Evolutionary conservation across 2,113 vertebrate genomes (phyloP).

Genomic region (Tonatia bakeri): DNA sequence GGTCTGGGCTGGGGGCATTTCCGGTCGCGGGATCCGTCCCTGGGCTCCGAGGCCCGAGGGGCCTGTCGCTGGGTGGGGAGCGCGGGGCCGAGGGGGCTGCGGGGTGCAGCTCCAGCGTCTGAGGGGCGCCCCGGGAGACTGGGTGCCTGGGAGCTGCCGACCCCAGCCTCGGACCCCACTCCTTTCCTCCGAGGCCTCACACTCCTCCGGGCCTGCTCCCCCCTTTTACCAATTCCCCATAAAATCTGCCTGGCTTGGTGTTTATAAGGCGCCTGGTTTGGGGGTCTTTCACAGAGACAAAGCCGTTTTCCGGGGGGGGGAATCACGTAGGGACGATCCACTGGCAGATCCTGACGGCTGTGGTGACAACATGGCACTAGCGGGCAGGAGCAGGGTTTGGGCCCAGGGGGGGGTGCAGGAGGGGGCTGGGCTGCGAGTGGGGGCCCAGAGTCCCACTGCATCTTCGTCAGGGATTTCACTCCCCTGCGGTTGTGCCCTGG

Average conservation of each 20-base stretch:
- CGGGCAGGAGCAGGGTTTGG: background rate
- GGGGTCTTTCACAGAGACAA: conserved; percentile 31
- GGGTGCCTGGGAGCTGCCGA: background rate
- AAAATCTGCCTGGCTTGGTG: background rate
- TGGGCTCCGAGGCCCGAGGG: background rate
- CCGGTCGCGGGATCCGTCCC: background rate
- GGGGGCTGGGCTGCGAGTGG: background rate
- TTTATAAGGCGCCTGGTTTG: background rate
- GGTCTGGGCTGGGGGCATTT: conserved; percentile 49
- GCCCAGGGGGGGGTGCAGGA: background rate
- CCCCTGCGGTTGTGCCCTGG: background rate
- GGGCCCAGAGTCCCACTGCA: background rate
- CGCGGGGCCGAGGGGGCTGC: background rate
- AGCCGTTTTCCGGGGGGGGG: background rate
- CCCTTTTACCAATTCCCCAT: background rate
- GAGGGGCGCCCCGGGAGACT: background rate
- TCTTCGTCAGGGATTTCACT: background rate
- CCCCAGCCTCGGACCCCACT: background rate
- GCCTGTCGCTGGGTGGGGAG: background rate
- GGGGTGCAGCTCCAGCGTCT: background rate
- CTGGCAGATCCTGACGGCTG: background rate
- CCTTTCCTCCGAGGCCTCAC: background rate
- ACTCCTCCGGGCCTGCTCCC: background rate
- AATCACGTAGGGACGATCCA: background rate
- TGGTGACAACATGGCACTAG: background rate